Evolutionary conservation across 2,113 vertebrate genomes (phyloP), one percentile per base, ranked within the genome.

Genomic region (Chitala chitala): DNA sequence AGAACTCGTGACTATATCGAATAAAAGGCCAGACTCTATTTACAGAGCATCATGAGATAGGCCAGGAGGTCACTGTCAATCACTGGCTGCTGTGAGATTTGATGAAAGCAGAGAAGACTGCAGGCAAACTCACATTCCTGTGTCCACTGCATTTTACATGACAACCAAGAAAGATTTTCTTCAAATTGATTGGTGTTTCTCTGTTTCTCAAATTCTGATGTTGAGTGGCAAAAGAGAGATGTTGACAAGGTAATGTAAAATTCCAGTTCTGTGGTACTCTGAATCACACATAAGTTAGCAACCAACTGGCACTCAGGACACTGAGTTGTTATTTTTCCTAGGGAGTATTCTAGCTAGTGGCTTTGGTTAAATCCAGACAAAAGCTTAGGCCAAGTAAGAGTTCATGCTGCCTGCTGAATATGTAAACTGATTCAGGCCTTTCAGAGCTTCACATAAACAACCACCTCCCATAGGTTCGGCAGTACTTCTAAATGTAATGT

Each of bases 61-160:
- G n/a, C 13, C 7, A 29, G 4, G 12, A 26, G 58, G 29, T 10
- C 26, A 31, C n/a, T 61, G 17, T 33, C 58, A 6, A 36, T 13
- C 20, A 33, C 58, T 0, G 15, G 15, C 31, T 61, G 56, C 2
- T 12, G 56, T 33, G 58, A 61, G 31, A 26, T 17, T 7, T 38
- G 31, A 63, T 33, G 29, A 38, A 63, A 63, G 5, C 31, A 31
- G 12, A 1, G 13, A 5, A 59, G 13, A 63, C 59, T 63, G 59
- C 9, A 33, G 59, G 38, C 59, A 29, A 63, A 63, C 33, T 36
- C 31, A 33, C 59, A 17, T 33, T 33, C 31, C 33, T 36, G 59
- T 63, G 59, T 63, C 59, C 59, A 29, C 15, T 38, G 59, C 59
- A 33, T 29, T 63, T 63, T 29, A 4, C 59, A 63, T 13, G 59